phyloP scores from a whole-genome alignment of 2,113 vertebrate species.

The Peromyscus californicus region DNA sequence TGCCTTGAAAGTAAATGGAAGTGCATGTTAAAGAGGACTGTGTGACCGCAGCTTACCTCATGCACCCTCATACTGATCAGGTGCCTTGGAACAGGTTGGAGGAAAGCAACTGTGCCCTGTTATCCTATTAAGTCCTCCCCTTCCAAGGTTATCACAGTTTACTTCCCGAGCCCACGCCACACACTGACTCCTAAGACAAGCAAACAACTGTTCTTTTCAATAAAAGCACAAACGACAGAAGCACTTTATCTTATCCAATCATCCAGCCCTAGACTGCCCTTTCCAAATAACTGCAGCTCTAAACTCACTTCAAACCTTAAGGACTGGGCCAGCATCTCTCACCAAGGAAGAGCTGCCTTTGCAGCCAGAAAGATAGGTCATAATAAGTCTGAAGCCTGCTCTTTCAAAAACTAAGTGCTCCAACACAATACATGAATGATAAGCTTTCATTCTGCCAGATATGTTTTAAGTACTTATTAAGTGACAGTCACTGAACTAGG shows the following conservation, averaged over 20 bases:
- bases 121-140: background rate
- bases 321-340: background rate
- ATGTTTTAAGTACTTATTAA: background rate
- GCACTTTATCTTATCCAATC: conserved; percentile 40
- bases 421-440: background rate
- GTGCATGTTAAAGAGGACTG: background rate
- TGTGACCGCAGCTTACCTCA: background rate
- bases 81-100: background rate
- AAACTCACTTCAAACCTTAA: background rate
- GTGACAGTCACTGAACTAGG: background rate
- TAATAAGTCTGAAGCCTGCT: background rate
- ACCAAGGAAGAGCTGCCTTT: conserved; percentile 5
- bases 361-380: background rate
- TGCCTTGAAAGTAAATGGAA: background rate
- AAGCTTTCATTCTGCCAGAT: background rate
- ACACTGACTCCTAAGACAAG: background rate
- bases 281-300: background rate
- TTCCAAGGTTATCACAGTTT: conserved; percentile 51
- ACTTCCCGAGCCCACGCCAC: conserved; percentile 42
- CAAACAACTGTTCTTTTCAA: conserved; percentile 61
- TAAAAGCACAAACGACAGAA: background rate
- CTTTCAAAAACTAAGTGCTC: conserved; percentile 16
- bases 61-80: background rate
- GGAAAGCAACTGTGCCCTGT: background rate
- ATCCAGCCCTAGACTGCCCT: background rate